These are phyloP conservation scores for Elegia similella DNA, from an alignment of 2,888 invertebrate genomes.

Conservation along the genomic window DNA sequence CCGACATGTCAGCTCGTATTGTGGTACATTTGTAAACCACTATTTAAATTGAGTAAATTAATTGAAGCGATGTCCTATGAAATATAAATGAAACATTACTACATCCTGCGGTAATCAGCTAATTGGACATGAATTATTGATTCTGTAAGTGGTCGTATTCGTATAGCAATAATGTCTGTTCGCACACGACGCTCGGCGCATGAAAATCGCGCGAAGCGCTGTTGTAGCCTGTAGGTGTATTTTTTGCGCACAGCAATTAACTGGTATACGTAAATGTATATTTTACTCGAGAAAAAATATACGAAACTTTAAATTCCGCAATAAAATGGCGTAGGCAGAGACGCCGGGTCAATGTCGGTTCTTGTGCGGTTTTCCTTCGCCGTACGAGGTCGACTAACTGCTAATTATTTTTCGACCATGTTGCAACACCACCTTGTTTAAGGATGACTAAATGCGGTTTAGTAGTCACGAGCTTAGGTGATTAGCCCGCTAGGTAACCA, in stretches of 20 bases:
- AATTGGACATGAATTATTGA: conserved; percentile 71
- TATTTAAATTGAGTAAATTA: conserved; percentile 65
- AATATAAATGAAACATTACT: conserved; percentile 45
- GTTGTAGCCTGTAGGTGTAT: not conserved
- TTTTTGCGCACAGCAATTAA: conserved; percentile 19
- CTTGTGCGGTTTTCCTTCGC: conserved; percentile 63
- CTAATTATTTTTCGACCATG: conserved; percentile 72
- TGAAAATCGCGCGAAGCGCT: conserved; percentile 34
- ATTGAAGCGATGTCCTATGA: conserved; percentile 50
- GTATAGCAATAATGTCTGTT: conserved; percentile 51
- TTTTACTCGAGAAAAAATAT: conserved; percentile 32
- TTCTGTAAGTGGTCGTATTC: conserved; percentile 49
- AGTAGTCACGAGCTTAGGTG: conserved; percentile 50
- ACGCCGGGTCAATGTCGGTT: conserved; percentile 62
- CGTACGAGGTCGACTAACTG: conserved; percentile 64
- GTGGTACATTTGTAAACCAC: conserved; percentile 62
- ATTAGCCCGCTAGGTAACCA: conserved; percentile 30
- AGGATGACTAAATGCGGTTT: conserved; percentile 59
- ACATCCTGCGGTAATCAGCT: conserved; percentile 61
- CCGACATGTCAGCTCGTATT: conserved; percentile 61
- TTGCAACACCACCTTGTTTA: conserved; percentile 54
- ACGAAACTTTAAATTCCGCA: conserved; percentile 29
- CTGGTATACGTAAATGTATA: conserved; percentile 28
- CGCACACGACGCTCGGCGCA: conserved; percentile 36
- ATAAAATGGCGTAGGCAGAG: conserved; percentile 27